Conservation (phyloP, 1,140 invertebrate species). For the Achatina immaculata region DNA sequence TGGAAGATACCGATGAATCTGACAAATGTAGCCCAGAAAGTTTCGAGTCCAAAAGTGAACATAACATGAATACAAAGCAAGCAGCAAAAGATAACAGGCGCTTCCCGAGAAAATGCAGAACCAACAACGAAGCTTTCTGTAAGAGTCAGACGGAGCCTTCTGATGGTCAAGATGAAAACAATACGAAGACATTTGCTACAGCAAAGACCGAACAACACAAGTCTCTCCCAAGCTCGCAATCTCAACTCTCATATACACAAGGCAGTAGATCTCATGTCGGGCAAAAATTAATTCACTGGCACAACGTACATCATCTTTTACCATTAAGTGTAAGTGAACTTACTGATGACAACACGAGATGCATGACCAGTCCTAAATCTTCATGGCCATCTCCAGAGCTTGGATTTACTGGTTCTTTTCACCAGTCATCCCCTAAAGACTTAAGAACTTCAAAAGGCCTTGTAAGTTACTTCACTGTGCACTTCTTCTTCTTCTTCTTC, state of each 20-base stretch:
- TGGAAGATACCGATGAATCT: not conserved
- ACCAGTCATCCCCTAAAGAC: too few relatives aligned
- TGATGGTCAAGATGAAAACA: not conserved
- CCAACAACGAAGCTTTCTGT: not conserved
- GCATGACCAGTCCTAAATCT: too few relatives aligned
- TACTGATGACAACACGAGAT: too few relatives aligned
- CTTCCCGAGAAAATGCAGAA: not conserved
- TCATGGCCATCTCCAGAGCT: too few relatives aligned
- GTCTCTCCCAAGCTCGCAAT: not conserved
- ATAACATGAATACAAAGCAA: not conserved
- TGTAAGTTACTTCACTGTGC: too few relatives aligned
- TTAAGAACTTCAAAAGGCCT: too few relatives aligned
- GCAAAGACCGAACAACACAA: not conserved
- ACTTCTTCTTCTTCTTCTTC: too few relatives aligned
- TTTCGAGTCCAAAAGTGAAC: not conserved
- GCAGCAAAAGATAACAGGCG: not conserved
- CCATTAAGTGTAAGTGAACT: too few relatives aligned
- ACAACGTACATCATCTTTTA: too few relatives aligned
- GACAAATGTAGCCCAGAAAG: not conserved
- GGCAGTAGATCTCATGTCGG: not conserved
- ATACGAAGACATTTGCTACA: not conserved
- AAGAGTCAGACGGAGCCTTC: not conserved
- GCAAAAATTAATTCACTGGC: too few relatives aligned
- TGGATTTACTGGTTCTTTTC: too few relatives aligned
- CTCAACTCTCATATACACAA: not conserved